Evolutionary conservation across 2,113 vertebrate species (phyloP), one percentile per base, ranked within the genome.

Genomic region (Neogale vison): DNA sequence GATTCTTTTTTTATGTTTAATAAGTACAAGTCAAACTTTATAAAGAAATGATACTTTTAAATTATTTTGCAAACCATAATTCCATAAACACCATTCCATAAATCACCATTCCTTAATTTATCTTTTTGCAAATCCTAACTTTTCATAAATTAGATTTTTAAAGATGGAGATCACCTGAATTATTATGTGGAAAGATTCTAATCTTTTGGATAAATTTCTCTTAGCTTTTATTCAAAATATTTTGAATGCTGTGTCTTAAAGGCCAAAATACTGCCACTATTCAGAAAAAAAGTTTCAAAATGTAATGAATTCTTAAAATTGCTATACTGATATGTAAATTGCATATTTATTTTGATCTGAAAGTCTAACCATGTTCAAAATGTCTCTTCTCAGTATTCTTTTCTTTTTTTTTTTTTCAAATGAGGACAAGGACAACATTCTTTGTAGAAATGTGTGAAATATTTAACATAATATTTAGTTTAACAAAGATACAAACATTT

Each of bases 391-490:
- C 61, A 71, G 52, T 63, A 81, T 63, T 93, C 55, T 71, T 45
- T 55, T 89, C 55, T 34, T 42, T 55, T 61, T 39, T 29, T 77
- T 29, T 14, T 50, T 67, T 67, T 74, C 29, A 34, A 76, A 45
- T 45, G 42, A 77, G 74, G 74, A 39, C 47, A 17, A 92, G 21
- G 84, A 86, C 34, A 93, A 59, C 34, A 69, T 77, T 93, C 34
- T 97, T n/a, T 69, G 24, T 81, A 11, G 23, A 93, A 77, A 91
- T 69, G n/a, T 87, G 15, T 87, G 20, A 87, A 87, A 82, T 82
- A 95, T 82, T 90, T 74, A 82, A 85, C 17, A 77, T 21, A 90
- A 69, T 69, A 86, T 59, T 93, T 95, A 87, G n/a, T 67, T 87
- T 81, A 26, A 91, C n/a, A 77, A 95, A 85, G 67, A 82, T 9